A percentile compares a stretch with the other conserved stretches of the same genome.
These are phyloP conservation scores for Smutsia temminckii DNA, from an alignment of 2,797 vertebrate genomes.

Conservation along the genomic window DNA sequence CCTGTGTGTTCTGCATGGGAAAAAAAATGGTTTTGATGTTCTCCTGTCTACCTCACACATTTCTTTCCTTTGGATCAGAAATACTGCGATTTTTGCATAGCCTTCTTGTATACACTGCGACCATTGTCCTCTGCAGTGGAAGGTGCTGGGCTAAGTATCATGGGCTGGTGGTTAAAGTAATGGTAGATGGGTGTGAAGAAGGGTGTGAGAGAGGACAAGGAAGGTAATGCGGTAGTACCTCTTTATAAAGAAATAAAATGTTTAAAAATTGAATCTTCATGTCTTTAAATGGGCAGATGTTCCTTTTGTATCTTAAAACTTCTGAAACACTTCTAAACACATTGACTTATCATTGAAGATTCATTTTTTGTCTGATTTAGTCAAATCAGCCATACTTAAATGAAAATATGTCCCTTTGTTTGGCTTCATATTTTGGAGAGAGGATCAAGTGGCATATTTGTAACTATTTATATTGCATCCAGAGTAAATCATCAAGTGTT, in stretches of 20 bases:
- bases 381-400: neutral
- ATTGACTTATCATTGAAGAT: neutral
- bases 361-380: constrained; percentile 24
- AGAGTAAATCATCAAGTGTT: neutral
- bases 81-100: neutral
- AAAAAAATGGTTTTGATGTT: neutral
- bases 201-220: constrained; percentile 20
- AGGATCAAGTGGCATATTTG: neutral
- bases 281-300: neutral
- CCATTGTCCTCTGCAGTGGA: too few species aligned
- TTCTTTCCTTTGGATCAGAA: neutral
- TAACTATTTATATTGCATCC: neutral
- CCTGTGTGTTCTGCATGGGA: neutral
- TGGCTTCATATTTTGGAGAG: constrained; percentile 22
- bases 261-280: constrained; percentile 4
- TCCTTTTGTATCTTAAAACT: neutral
- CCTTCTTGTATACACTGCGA: neutral
- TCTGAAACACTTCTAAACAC: neutral
- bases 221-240: neutral
- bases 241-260: neutral
- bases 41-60: neutral
- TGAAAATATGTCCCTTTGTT: neutral
- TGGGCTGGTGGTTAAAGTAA: neutral
- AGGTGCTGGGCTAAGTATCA: neutral
- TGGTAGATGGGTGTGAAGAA: neutral